Percentiles rank a stretch among this genome's conserved stretches.
These are phyloP conservation scores for Dolomedes plantarius DNA, from an alignment of 2,888 invertebrate genomes.

Conservation along the genomic window DNA sequence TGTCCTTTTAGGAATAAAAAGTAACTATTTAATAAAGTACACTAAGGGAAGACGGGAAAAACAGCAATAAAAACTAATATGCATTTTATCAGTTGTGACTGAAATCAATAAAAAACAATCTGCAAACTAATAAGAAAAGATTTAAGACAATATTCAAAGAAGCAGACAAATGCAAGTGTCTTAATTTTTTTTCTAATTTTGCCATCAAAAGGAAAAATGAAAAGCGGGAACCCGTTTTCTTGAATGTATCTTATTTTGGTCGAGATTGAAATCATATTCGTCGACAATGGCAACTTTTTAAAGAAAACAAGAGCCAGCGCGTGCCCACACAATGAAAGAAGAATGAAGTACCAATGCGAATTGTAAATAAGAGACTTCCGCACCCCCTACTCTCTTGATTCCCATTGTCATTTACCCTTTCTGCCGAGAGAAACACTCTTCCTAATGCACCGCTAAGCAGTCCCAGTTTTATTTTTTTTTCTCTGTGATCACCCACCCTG, in stretches of 20 bases:
- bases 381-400: constrained; percentile 8
- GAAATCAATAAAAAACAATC: constrained; percentile 1
- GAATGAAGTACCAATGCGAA: constrained; percentile 29
- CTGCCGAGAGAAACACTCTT: constrained; percentile 54
- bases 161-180: constrained; percentile 22
- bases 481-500: background rate
- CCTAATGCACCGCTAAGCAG: constrained; percentile 68
- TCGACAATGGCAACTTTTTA: constrained; percentile 25
- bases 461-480: constrained; percentile 49
- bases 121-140: background rate
- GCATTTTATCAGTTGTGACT: constrained; percentile 6
- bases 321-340: constrained; percentile 35
- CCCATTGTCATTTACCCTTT: constrained; percentile 44
- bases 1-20: too few species aligned
- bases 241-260: constrained; percentile 2
- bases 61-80: constrained; percentile 2
- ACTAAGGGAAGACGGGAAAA: too few species aligned
- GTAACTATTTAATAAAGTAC: too few species aligned
- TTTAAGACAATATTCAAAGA: constrained; percentile 60
- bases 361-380: constrained; percentile 59
- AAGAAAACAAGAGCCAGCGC: constrained; percentile 27
- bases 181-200: background rate
- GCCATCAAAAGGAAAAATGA: background rate
- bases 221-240: background rate
- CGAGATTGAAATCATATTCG: constrained; percentile 52